phyloP scores from a whole-genome alignment of 2,797 vertebrate genomes.

The Brachyalestes nurse region DNA sequence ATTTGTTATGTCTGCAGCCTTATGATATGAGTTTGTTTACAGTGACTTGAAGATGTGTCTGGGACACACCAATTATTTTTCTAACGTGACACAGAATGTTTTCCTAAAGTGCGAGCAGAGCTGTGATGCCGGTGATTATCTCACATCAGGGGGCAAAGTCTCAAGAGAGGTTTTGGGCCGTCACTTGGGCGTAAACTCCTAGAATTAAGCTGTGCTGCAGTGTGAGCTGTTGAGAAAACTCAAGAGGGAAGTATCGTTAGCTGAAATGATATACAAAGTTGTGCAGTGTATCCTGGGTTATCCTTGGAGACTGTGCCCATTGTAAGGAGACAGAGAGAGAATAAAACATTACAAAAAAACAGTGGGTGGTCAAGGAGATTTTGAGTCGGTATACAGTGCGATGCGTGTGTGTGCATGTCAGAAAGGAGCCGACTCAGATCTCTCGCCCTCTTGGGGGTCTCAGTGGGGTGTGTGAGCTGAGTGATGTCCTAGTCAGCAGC shows the following conservation, averaged over 20 bases:
- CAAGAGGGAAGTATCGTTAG: conserved; percentile 2
- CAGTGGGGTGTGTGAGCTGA: conserved; percentile 43
- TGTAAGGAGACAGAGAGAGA: background rate
- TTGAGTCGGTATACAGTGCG: background rate
- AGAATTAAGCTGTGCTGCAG: background rate
- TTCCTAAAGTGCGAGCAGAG: background rate
- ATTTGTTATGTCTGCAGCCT: background rate
- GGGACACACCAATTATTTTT: conserved; percentile 22
- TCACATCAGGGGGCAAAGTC: conserved; percentile 15
- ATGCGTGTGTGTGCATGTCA: conserved; percentile 12
- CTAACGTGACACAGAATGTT: conserved; percentile 10
- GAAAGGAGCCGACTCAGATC: conserved; percentile 48
- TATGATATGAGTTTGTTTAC: background rate
- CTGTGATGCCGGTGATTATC: conserved; percentile 7
- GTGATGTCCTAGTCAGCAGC: conserved; percentile 50
- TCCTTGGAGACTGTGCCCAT: background rate
- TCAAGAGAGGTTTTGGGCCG: background rate
- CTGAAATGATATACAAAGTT: background rate
- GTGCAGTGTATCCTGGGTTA: background rate
- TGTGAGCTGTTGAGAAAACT: background rate
- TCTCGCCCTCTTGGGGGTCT: conserved; percentile 33
- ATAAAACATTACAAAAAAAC: background rate
- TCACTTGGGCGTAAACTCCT: background rate
- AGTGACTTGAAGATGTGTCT: background rate
- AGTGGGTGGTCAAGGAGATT: conserved; percentile 1